Conservation (phyloP, 2,888 invertebrate genomes). For the Nesidiocoris tenuis region DNA sequence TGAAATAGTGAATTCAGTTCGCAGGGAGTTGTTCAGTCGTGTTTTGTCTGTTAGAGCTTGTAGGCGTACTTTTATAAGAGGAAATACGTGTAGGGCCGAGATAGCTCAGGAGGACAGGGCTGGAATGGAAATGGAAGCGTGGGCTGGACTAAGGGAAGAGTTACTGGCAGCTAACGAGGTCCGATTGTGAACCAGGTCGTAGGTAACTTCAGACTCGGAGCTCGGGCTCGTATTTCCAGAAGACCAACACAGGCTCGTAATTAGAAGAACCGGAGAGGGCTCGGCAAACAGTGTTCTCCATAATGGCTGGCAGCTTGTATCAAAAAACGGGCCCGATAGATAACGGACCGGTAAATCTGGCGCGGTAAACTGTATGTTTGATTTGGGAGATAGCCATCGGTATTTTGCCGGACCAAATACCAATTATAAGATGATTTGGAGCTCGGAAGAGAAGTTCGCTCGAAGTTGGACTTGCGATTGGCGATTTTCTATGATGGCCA, state of each 20-base stretch:
- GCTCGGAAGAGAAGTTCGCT: too few species aligned
- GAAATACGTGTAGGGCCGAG: not conserved
- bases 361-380: too few species aligned
- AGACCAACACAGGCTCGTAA: not conserved
- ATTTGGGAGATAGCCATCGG: too few species aligned
- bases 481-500: too few species aligned
- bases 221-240: not conserved
- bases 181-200: constrained; percentile 27
- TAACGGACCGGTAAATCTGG: too few species aligned
- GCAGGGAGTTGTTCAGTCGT: not conserved
- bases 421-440: too few species aligned
- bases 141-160: constrained; percentile 21
- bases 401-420: too few species aligned
- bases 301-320: too few species aligned
- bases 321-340: too few species aligned
- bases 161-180: constrained; percentile 37
- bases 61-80: not conserved
- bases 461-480: too few species aligned
- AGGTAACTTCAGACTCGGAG: not conserved
- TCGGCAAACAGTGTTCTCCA: not conserved
- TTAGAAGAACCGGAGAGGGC: not conserved
- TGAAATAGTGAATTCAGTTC: not conserved
- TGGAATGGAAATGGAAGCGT: constrained; percentile 4
- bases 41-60: not conserved
- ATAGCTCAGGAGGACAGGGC: not conserved